Base-by-base conservation (phyloP, 2,113 vertebrate genomes). In the Glaucomys volans region DNA sequence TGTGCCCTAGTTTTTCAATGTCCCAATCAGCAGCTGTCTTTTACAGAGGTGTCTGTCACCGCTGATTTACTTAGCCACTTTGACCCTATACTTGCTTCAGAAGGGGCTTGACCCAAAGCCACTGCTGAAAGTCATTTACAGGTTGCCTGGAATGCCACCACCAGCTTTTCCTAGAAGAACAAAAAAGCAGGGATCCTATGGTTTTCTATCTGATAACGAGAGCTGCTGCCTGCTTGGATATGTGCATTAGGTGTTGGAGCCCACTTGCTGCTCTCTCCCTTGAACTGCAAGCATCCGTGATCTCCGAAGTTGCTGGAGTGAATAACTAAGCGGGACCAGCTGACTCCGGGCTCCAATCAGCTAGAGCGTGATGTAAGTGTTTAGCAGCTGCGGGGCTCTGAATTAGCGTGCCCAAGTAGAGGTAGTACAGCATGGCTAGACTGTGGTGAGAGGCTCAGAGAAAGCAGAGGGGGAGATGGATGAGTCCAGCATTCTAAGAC, bases 311-410 rank as follows among this genome's bases (percentile, higher is more conserved):
- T 99, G 98, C 98, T 98, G 98, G 98, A 99, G 98, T 98, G 98
- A 98, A 98, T 98, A 97, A 98, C 98, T 98, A 97, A 97, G 97
- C 96, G 96, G 98, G 85, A 98, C 99, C 99, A 99, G 99, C 99
- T 99, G 99, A 99, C 99, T 91, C 71, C 71, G 91, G 97, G 98
- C 98, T 99, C 99, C 99, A 99, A 99, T 99, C 99, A 99, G 99
- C 99, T 98, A 98, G 98, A 97, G 99, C 98, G 99, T 99, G 99
- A 99, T 99, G 99, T 99, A 99, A 99, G 99, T 99, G 99, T 98
- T 99, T 98, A 98, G 99, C 99, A 98, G 99, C 99, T 98, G 99
- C 99, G 98, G 97, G 99, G 98, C 99, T 99, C 98, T 98, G 99
- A 99, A 99, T 98, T 98, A 99, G 98, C 98, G 97, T 96, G 98